Base-by-base conservation (phyloP, 2,113 vertebrate species). In the Pangasianodon hypophthalmus region DNA sequence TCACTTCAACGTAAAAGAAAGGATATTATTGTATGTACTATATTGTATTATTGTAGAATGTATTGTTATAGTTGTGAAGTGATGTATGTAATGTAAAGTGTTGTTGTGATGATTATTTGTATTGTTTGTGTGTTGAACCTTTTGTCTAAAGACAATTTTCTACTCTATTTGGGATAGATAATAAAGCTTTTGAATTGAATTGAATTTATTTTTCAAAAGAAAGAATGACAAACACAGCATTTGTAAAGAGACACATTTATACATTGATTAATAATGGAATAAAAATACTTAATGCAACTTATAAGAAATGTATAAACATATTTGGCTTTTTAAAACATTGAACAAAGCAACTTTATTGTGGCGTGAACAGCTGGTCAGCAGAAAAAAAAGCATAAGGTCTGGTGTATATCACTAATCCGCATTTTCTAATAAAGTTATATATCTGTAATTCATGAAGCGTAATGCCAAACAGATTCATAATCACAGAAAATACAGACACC, bases 361-460 rank as follows among this genome's bases (percentile, higher is more conserved):
- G 44, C 46, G 1, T 67, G 37, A 62, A 67, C 46, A 21, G n/a
- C 29, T 32, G 46, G 87, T 88, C 87, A 88, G 87, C 88, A 89
- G 29, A 41, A 64, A 69, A 88, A 58, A 10, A 44, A 41, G 6
- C 87, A 88, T 79, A 80, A 67, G 41, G 73, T 50, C 41, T 80
- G 48, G 46, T 60, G 52, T 50, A 75, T 54, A 54, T 88, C n/a
- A 67, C 67, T 50, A 41, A 93, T 88, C 80, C 54, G 79, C 81
- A n/a, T 13, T 79, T 73, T 77, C 52, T 90, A 80, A 88, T 92
- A 82, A 85, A 92, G 60, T 91, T 44, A 85, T 89, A 90, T 90
- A 84, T 89, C 75, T 73, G 90, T 82, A 90, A 92, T 93, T 90
- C 87, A 88, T 88, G 90, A 90, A 88, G 85, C 87, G 87, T 81